Evolutionary conservation across 1,140 invertebrate genomes (phyloP).

Genomic region (Himalopsyche phryganea): DNA sequence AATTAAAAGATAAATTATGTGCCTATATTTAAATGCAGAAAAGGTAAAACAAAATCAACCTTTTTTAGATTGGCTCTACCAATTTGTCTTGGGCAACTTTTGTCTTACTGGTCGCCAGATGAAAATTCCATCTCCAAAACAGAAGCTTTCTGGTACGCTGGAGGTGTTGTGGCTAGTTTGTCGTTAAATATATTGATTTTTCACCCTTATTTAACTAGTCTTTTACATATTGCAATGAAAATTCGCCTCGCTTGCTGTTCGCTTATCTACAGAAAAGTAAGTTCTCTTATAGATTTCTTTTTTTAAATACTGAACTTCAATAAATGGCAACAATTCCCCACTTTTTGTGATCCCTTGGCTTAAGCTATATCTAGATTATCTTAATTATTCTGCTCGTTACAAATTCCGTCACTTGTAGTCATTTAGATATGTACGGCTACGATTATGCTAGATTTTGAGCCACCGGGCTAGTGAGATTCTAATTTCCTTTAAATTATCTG

Average conservation of each 20-base stretch:
- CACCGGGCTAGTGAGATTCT: too few relatives aligned
- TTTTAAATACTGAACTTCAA: too few relatives aligned
- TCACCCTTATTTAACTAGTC: slow-evolving; percentile 75
- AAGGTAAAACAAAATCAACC: neutral
- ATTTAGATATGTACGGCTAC: too few relatives aligned
- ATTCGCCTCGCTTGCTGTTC: slow-evolving; percentile 75
- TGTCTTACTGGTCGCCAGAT: slow-evolving; percentile 63
- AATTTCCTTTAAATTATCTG: too few relatives aligned
- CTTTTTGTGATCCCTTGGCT: too few relatives aligned
- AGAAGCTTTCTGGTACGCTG: slow-evolving; percentile 66
- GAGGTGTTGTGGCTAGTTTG: slow-evolving; percentile 64
- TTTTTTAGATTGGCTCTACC: slow-evolving; percentile 64
- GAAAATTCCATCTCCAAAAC: slow-evolving; percentile 44
- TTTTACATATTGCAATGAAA: slow-evolving; percentile 70
- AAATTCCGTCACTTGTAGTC: too few relatives aligned
- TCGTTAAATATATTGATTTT: slow-evolving; percentile 61
- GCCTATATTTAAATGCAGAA: too few relatives aligned
- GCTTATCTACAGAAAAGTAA: slow-evolving; percentile 78
- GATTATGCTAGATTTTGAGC: too few relatives aligned
- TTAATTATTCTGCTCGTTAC: too few relatives aligned
- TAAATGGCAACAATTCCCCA: too few relatives aligned
- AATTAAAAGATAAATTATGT: too few relatives aligned
- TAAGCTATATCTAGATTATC: too few relatives aligned
- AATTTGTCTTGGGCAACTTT: slow-evolving; percentile 63
- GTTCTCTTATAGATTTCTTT: neutral